Evolutionary conservation across 92 coral and sea anemone species (phyloP), one percentile per base, ranked within the genome.

Genomic region (Parazoanthus atlanticus): DNA sequence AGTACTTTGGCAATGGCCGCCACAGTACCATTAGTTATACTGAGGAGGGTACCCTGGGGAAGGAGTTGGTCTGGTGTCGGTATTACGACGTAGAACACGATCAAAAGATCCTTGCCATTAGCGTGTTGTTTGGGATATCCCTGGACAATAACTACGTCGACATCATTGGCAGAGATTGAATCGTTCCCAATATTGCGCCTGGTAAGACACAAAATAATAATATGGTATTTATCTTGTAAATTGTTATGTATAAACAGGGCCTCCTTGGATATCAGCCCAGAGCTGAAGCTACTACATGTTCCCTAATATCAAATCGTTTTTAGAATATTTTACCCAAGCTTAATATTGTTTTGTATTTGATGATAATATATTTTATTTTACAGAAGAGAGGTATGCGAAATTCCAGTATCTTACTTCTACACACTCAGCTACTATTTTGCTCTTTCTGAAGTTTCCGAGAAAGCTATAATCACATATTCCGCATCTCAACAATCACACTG

Each of bases 61-160:
- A 75, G 79, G 26, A 75, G 43, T 21, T 49, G 12, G 3, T 33
- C 26, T 9, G 79, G 11, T 38, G 79, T 75, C 29, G 46, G 52
- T 38, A 75, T 38, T 25, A 75, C 2, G 43, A 75, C 30, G 29
- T 75, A 75, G 79, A 75, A 75, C 43, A 8, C 79, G 17, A 75
- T 75, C 30, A 75, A 26, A 36, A 75, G 52, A 41, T 75, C 52
- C 79, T 36, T 75, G 52, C 52, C 79, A n/a, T 74, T 74, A 32
- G 78, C 47, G 47, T 75, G 52, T 36, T 75, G 79, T 3, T 21
- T 36, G 79, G 79, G 79, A 41, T 17, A 75, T 21, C 79, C 79
- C 52, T 34, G 28, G 47, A 19, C 12, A 33, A 75, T 36, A 19
- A 75, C 52, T 2, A 75, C 49, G 5, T 75, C 79, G 30, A 41